phyloP scores from a whole-genome alignment of 2,797 vertebrate species.

The Oryzias dopingdopingensis region DNA sequence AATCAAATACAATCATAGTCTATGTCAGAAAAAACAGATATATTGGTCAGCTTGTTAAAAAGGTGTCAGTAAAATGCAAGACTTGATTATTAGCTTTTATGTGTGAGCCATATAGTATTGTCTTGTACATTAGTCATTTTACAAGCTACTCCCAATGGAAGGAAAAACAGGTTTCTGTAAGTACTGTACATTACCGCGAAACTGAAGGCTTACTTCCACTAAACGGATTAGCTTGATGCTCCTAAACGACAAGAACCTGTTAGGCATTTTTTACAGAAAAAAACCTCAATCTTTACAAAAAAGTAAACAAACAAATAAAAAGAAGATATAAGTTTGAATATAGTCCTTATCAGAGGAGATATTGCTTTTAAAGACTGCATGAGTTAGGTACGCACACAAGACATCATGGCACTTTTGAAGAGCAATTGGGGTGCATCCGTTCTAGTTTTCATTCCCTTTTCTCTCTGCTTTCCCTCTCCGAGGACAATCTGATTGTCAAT shows the following conservation, averaged over 20 bases:
- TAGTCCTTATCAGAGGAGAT: conserved; percentile 72
- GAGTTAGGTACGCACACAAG: conserved; percentile 68
- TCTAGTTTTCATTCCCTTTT: conserved; percentile 33
- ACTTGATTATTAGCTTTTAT: conserved; percentile 51
- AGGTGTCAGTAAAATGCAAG: conserved; percentile 65
- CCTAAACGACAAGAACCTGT: conserved; percentile 56
- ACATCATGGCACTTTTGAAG: conserved; percentile 79
- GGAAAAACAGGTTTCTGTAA: conserved; percentile 52
- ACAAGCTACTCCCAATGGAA: conserved; percentile 66
- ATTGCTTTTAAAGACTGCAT: conserved; percentile 80
- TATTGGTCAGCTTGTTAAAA: conserved; percentile 73
- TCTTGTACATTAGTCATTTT: conserved; percentile 58
- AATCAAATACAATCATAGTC: conserved; percentile 73
- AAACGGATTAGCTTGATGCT: conserved; percentile 50
- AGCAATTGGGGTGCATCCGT: conserved; percentile 62
- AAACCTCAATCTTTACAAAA: conserved; percentile 48
- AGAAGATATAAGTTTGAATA: conserved; percentile 58
- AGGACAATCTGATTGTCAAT: conserved; percentile 76
- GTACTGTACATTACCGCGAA: conserved; percentile 71
- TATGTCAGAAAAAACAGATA: conserved; percentile 61
- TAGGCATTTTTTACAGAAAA: conserved; percentile 67
- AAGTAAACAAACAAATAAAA: conserved; percentile 39
- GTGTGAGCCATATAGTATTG: conserved; percentile 62
- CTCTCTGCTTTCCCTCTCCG: conserved; percentile 17
- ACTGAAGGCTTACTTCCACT: conserved; percentile 55